A percentile compares a stretch with the other conserved stretches of the same genome.
phyloP scores from a whole-genome alignment of 1,140 invertebrate species.

The Theocolax elegans region DNA sequence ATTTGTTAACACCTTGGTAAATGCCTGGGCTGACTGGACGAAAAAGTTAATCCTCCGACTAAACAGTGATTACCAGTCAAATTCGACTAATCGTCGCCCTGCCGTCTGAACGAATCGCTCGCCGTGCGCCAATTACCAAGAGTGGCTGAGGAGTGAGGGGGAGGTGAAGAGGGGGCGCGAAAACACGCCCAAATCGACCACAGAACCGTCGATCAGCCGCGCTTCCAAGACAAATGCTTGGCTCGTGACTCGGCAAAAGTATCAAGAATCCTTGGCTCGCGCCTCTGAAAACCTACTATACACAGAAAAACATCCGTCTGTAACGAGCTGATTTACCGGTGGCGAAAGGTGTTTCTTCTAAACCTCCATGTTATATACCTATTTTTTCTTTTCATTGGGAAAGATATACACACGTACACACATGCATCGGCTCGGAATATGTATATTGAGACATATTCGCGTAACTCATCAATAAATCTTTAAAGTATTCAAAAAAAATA shows the following conservation, averaged over 20 bases:
- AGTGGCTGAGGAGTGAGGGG: too few relatives aligned
- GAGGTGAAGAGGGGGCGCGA: constrained; percentile 10
- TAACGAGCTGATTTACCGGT: too few relatives aligned
- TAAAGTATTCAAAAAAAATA: too few relatives aligned
- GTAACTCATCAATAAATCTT: too few relatives aligned
- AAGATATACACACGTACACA: neutral
- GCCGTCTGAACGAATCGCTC: neutral
- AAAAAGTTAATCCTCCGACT: constrained; percentile 10
- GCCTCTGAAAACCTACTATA: too few relatives aligned
- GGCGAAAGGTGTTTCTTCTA: too few relatives aligned
- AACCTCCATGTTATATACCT: too few relatives aligned
- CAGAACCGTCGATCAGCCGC: constrained; percentile 25
- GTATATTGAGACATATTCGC: too few relatives aligned
- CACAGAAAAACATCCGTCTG: neutral
- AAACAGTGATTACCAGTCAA: constrained; percentile 6
- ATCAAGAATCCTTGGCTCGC: neutral
- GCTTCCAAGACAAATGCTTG: constrained; percentile 40
- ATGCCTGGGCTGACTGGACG: neutral
- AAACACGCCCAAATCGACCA: constrained; percentile 38
- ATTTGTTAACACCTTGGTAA: constrained; percentile 30
- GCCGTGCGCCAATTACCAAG: constrained; percentile 1
- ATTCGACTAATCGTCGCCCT: constrained; percentile 9
- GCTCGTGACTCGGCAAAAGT: constrained; percentile 34
- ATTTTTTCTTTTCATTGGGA: too few relatives aligned
- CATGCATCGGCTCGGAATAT: neutral